Percentiles rank a stretch among this genome's conserved stretches.
Conservation (phyloP, 2,113 vertebrate species). For the Lagopus muta region DNA sequence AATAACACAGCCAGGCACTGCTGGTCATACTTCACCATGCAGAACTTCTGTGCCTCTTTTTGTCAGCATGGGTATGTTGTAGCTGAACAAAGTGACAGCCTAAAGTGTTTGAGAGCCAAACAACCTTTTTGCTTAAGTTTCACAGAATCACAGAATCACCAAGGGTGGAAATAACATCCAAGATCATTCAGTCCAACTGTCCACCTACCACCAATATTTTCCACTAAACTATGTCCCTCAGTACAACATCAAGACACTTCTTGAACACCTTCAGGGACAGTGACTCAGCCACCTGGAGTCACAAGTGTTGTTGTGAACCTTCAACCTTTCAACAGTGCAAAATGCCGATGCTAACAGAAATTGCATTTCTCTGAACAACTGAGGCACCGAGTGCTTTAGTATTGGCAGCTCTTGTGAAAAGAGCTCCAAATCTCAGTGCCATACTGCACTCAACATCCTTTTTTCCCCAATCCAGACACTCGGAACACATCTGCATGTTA, state of each 20-base stretch:
- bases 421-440: background rate
- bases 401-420: slow-evolving; percentile 9
- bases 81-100: background rate
- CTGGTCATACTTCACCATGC: slow-evolving; percentile 44
- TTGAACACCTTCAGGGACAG: background rate
- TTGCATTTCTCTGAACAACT: background rate
- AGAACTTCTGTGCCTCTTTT: slow-evolving; percentile 21
- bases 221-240: too few species aligned
- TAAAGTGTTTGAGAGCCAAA: slow-evolving; percentile 21
- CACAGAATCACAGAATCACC: too few species aligned
- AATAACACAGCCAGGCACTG: slow-evolving; percentile 23
- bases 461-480: background rate
- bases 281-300: too few species aligned
- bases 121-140: background rate
- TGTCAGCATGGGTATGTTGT: background rate
- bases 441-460: background rate
- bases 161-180: too few species aligned
- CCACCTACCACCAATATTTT: too few species aligned
- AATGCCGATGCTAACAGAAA: slow-evolving; percentile 23
- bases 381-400: background rate
- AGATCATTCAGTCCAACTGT: too few species aligned
- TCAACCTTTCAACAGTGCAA: slow-evolving; percentile 22
- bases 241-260: too few species aligned
- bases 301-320: slow-evolving; percentile 10
- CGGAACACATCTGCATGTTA: background rate